Conservation (phyloP, 2,113 vertebrate genomes). For the Suncus etruscus region DNA sequence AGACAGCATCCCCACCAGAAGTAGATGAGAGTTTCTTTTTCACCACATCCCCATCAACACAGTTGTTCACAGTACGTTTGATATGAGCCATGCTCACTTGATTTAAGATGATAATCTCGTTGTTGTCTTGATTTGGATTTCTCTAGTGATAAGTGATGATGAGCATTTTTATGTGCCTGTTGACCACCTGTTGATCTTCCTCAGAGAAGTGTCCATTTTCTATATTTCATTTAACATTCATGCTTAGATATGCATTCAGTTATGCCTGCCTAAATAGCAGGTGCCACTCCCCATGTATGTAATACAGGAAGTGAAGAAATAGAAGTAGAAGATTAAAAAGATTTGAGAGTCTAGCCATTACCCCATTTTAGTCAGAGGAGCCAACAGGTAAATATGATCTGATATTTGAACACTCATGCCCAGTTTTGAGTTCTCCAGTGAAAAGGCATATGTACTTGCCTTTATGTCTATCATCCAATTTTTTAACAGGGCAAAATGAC, state of each 20-base stretch:
- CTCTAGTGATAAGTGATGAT: too few species aligned
- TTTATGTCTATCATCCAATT: not conserved
- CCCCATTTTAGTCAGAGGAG: not conserved
- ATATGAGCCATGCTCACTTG: too few species aligned
- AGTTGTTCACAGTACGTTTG: too few species aligned
- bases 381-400: not conserved
- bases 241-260: not conserved
- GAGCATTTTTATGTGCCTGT: too few species aligned
- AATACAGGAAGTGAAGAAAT: not conserved
- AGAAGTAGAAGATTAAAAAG: not conserved
- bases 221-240: not conserved
- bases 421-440: not conserved
- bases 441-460: not conserved
- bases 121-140: too few species aligned
- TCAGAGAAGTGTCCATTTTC: too few species aligned
- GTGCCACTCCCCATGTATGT: not conserved
- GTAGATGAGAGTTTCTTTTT: too few species aligned
- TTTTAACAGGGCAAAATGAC: not conserved
- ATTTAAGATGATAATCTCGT: too few species aligned
- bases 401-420: not conserved
- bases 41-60: too few species aligned
- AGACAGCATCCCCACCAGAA: too few species aligned
- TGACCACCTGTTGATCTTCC: too few species aligned
- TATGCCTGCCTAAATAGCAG: not conserved
- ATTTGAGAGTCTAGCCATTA: not conserved